Conservation (phyloP, 2,888 invertebrate species). For the Hypolimnas misippus region DNA sequence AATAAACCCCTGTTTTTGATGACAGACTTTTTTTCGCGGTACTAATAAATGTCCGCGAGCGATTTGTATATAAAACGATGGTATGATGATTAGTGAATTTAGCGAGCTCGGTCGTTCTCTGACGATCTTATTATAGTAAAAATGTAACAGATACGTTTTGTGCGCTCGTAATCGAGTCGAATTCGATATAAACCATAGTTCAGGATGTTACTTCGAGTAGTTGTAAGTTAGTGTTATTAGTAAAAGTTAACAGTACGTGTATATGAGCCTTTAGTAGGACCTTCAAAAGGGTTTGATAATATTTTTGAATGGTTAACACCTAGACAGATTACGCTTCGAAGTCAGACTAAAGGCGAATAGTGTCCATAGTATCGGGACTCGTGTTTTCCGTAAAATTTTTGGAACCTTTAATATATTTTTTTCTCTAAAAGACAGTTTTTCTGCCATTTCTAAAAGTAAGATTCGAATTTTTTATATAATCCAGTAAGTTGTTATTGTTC, state of each 20-base stretch:
- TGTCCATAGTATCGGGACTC: constrained; percentile 46
- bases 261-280: constrained; percentile 35
- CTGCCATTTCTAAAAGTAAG: constrained; percentile 62
- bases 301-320: constrained; percentile 38
- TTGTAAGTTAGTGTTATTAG: constrained; percentile 65
- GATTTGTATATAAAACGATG: constrained; percentile 46
- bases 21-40: constrained; percentile 25
- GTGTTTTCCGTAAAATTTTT: constrained; percentile 54
- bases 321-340: constrained; percentile 10
- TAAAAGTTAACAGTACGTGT: constrained; percentile 45
- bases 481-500: constrained; percentile 71
- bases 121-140: constrained; percentile 60
- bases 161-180: constrained; percentile 57
- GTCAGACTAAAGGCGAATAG: constrained; percentile 36
- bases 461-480: constrained; percentile 68
- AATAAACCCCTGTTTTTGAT: constrained; percentile 29
- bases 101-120: constrained; percentile 52
- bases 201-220: constrained; percentile 61
- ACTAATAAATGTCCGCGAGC: constrained; percentile 18
- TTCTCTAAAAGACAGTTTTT: constrained; percentile 49
- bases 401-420: constrained; percentile 51
- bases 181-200: constrained; percentile 55
- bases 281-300: constrained; percentile 21
- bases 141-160: constrained; percentile 60
- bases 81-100: constrained; percentile 65